Base-by-base conservation (phyloP, 2,888 invertebrate species). In the Drosophila koepferae region DNA sequence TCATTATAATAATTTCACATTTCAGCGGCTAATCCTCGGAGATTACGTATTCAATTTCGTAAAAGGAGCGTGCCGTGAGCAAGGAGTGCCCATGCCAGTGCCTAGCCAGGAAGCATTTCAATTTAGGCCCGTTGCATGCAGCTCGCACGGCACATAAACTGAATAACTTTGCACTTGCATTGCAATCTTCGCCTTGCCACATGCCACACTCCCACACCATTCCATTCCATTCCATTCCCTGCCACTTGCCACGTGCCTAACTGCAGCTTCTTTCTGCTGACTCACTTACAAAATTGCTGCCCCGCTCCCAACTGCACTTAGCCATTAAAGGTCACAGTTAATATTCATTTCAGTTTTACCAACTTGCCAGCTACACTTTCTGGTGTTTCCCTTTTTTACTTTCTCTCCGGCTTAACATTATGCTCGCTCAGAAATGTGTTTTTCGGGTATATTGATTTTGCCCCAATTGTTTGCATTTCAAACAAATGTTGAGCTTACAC, bases 261-360 rank as follows among this genome's bases (percentile, higher is more conserved):
- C 67, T 71, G 63, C 77, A 62, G 59, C 72, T 77, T 86, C 74
- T 41, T 55, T 55, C 80, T 74, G 73, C 81, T 75, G 68, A 75
- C 74, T 75, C 81, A 72, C 81, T 71, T 72, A 54, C 64, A 76
- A 69, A 72, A 76, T 73, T 67, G 70, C 73, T 80, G 74, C 72
- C 77, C 61, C 48, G 64, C 64, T n/a, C 43, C 60, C 49, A 18
- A 51, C 49, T 77, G 75, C 74, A 66, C 81, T 88, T 74, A 68
- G 77, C 85, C 73, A 77, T 82, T 82, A 89, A 86, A 86, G 86
- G 90, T 86, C 86, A 81, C 83, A 85, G 90, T 89, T 89, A 86
- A 86, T 86, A 88, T 86, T 86, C 86, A 88, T 88, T 89, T 89
- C 75, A 72, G 66, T 81, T 80, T 73, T 71, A 59, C 78, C 63